These are phyloP conservation scores for Marmota monax DNA, from an alignment of 2,113 vertebrate species.

Conservation along the genomic window DNA sequence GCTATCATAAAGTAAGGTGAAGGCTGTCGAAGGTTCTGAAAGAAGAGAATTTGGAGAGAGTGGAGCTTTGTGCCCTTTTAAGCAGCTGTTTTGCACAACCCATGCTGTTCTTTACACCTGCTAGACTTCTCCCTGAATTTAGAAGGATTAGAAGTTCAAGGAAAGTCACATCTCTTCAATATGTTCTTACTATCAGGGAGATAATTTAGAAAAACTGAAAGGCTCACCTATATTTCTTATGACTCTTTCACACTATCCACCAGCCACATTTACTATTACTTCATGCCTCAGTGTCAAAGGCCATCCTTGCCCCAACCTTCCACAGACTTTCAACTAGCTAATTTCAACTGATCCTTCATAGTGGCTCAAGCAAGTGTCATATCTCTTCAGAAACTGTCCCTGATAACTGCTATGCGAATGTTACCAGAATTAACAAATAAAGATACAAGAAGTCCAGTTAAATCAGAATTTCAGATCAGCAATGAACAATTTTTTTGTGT, in stretches of 20 bases:
- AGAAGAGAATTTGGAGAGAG: slow-evolving; percentile 26
- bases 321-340: background rate
- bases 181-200: background rate
- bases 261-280: background rate
- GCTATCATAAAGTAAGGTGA: background rate
- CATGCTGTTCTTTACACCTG: slow-evolving; percentile 41
- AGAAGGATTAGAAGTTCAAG: background rate
- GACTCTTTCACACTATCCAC: background rate
- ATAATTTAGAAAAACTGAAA: slow-evolving; percentile 38
- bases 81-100: slow-evolving; percentile 27
- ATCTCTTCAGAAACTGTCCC: background rate
- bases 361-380: background rate
- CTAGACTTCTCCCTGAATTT: slow-evolving; percentile 7
- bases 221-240: background rate
- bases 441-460: background rate
- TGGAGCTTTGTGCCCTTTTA: slow-evolving; percentile 48
- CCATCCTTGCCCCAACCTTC: background rate
- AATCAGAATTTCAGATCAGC: slow-evolving; percentile 40
- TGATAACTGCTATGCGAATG: background rate
- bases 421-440: slow-evolving; percentile 8
- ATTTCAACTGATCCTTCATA: background rate
- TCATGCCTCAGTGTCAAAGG: background rate
- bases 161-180: slow-evolving; percentile 11
- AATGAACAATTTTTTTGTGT: background rate
- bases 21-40: background rate